phyloP scores from a whole-genome alignment of 2,888 invertebrate species.

The Stramonita haemastoma region DNA sequence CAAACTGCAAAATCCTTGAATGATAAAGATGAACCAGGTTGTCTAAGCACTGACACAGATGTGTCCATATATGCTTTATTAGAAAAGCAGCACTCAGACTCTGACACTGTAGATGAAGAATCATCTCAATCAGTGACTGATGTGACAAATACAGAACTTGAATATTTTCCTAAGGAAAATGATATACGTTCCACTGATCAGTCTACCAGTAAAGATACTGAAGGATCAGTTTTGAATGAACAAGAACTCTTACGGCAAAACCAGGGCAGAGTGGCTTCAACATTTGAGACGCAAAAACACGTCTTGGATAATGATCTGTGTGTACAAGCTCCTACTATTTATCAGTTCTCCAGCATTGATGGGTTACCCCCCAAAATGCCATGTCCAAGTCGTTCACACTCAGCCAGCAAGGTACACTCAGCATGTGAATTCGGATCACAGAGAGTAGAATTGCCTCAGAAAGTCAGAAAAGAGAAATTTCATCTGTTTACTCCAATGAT shows the following conservation, averaged over 20 bases:
- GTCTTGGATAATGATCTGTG: no score
- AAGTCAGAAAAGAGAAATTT: no score
- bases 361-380: no score
- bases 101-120: not conserved
- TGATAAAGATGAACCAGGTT: not conserved
- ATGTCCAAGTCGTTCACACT: no score
- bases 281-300: no score
- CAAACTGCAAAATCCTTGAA: not conserved
- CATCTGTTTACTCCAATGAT: no score
- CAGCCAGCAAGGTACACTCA: no score
- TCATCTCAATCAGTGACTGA: not conserved
- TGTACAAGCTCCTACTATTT: no score
- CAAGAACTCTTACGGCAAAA: not conserved
- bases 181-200: not conserved
- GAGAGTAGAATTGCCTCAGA: no score
- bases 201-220: not conserved
- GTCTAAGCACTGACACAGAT: not conserved
- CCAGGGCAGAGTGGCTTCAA: not conserved
- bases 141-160: not conserved
- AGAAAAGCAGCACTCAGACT: not conserved
- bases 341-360: no score
- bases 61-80: not conserved
- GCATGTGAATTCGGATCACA: no score
- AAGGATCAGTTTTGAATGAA: not conserved
- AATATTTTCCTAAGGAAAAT: not conserved